Evolutionary conservation across 2,888 invertebrate species (phyloP), one percentile per base, ranked within the genome.

Genomic region (Hartigia nigra): DNA sequence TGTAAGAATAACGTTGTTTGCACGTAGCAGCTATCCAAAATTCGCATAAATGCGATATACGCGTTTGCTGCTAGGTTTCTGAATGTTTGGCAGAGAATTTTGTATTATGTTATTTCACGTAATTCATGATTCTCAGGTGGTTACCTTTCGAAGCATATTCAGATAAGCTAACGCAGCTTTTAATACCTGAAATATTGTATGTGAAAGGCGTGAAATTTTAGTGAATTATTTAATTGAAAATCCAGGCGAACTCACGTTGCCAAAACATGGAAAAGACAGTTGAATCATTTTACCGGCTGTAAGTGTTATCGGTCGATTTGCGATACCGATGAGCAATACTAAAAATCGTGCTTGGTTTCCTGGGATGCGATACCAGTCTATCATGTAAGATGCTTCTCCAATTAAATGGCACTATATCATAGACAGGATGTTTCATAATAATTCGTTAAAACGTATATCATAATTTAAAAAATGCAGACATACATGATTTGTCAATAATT

Each of bases 211-310:
- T 35, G 37, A 4, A 31, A 69, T 12, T 36, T 14, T 75, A 2
- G 39, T 37, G 34, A 9, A 34, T 70, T 69, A 72, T 72, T 72
- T 1, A 35, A 74, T 35, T 35, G 23, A 32, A 12, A 72, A 12
- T 32, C 12, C 32, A 4, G 2, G 12, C 31, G 32, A 31, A 88
- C 88, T 82, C 80, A 90, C 90, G 37, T 83, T 84, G 76, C 86
- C 84, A 79, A 90, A 90, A 75, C 83, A 87, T 37, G 77, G 37
- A 34, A 89, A 77, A 0, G 90, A 90, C 23, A 90, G 72, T 31
- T 86, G 84, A 4, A 86, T 81, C 79, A 90, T 77, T 81, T 88
- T 90, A 31, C 89, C 90, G 74, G 90, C 90, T 12, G 90, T 89
- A n/a, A 90, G 83, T 77, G 84, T 86, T 1, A 82, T 82, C 1